Base-by-base conservation (phyloP, 2,113 vertebrate species). In the Lycaon pictus region DNA sequence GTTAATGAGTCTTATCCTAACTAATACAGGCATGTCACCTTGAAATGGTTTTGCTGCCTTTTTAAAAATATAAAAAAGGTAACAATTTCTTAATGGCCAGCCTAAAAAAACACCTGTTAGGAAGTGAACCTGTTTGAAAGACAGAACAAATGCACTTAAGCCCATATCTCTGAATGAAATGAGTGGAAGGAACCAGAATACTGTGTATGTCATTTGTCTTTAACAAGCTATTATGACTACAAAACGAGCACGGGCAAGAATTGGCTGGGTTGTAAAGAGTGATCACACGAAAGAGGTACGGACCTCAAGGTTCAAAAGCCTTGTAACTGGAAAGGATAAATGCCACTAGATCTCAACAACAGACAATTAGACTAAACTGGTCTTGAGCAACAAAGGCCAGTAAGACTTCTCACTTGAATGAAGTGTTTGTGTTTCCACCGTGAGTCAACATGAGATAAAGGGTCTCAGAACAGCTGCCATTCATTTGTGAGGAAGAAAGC, bases 21-120 rank as follows among this genome's bases (percentile, higher is more conserved):
- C 7, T 5, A n/a, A 51, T 0, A 56, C 3, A 62, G 8, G 22
- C 2, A 62, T 29, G 9, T 23, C 56, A 16, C 13, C 25, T 67
- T 85, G 15, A 81, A 90, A 83, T 65, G 16, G 19, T 87, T 77
- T 29, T 35, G 3, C 7, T 62, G 0, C 8, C 2, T 91, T 80
- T 76, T 20, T 43, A 69, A 86, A 97, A 96, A 43, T 43, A 43
- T 43, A 93, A 90, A 74, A 58, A 58, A 80, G 32, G 7, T 72
- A 11, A 60, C 58, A 2, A 76, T 84, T 80, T 77, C 35, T 69
- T 86, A 83, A 51, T 17, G 17, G 17, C 20, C 5, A 63, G 8
- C 13, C 16, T 48, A 5, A 92, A 76, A 76, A 87, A 83, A n/a
- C 20, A 25, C 25, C 51, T 89, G 0, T 60, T 90, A 74, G 29